Evolutionary conservation across 2,888 invertebrate genomes (phyloP).

Genomic region (Lithophane ornitopus): DNA sequence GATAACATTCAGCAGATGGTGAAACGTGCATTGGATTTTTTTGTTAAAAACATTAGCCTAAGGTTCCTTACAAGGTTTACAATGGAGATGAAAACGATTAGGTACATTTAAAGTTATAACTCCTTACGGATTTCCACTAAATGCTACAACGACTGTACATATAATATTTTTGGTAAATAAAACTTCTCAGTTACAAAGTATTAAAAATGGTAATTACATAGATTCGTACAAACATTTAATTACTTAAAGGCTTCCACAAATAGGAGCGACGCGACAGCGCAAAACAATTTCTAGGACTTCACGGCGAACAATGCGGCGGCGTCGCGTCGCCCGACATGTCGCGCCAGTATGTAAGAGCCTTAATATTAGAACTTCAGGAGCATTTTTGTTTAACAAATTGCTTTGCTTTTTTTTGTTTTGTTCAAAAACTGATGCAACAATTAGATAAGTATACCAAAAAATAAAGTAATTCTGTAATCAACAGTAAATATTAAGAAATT

Average conservation of each 20-base stretch:
- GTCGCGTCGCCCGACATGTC: no score
- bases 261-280: no score
- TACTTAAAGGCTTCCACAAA: no score
- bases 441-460: not conserved
- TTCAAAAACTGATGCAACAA: not conserved
- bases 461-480: no score
- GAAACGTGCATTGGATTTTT: not conserved
- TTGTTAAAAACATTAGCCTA: not conserved
- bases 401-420: not conserved
- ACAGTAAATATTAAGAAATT: not conserved
- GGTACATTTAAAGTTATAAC: slow-evolving; percentile 35
- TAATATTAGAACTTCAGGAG: slow-evolving; percentile 43
- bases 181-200: slow-evolving; percentile 61
- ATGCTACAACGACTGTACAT: slow-evolving; percentile 72
- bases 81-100: slow-evolving; percentile 37
- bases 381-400: slow-evolving; percentile 15
- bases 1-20: not conserved
- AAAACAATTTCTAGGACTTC: no score
- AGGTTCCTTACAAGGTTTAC: slow-evolving; percentile 2
- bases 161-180: slow-evolving; percentile 67
- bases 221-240: slow-evolving; percentile 75
- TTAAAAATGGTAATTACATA: slow-evolving; percentile 71
- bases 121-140: slow-evolving; percentile 27
- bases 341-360: no score
- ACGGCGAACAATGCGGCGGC: no score